Evolutionary conservation across 2,797 vertebrate species (phyloP).

Genomic region (Muscicapa striata): DNA sequence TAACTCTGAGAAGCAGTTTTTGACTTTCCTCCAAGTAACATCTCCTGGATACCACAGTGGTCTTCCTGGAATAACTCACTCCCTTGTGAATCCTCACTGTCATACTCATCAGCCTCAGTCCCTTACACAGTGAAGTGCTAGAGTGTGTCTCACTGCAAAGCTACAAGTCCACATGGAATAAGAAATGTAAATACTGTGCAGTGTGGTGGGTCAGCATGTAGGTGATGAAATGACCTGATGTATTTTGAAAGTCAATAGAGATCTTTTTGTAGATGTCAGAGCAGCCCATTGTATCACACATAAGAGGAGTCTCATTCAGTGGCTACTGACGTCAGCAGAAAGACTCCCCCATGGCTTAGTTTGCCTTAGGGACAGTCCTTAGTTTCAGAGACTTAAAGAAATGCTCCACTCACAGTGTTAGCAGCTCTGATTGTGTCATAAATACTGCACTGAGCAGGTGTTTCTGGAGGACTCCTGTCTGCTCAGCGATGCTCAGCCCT

Average conservation of each 20-base stretch:
- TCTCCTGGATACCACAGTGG: accelerated
- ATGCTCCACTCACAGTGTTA: not conserved
- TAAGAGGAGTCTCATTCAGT: not conserved
- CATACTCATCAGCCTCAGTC: accelerated
- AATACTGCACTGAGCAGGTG: not conserved
- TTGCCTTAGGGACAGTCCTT: not conserved
- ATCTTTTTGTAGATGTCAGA: not conserved
- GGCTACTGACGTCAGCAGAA: not conserved
- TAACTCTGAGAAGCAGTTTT: not conserved
- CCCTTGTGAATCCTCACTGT: not conserved
- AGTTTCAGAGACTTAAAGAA: not conserved
- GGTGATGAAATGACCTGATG: not conserved
- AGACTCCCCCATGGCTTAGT: accelerated
- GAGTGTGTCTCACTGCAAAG: not conserved
- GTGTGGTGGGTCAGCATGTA: not conserved
- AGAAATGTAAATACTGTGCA: not conserved
- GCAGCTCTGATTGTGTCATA: not conserved
- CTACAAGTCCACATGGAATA: not conserved
- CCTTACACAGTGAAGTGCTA: not conserved
- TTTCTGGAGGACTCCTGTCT: not conserved
- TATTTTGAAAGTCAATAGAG: not conserved
- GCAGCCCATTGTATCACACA: accelerated
- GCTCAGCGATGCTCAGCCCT: not conserved
- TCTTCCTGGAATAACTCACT: not conserved
- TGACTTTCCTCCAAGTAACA: not conserved